A percentile compares a stretch with the other conserved stretches of the same genome.
Conservation (phyloP, 2,888 invertebrate genomes). For the Caenorhabditis auriculariae region DNA sequence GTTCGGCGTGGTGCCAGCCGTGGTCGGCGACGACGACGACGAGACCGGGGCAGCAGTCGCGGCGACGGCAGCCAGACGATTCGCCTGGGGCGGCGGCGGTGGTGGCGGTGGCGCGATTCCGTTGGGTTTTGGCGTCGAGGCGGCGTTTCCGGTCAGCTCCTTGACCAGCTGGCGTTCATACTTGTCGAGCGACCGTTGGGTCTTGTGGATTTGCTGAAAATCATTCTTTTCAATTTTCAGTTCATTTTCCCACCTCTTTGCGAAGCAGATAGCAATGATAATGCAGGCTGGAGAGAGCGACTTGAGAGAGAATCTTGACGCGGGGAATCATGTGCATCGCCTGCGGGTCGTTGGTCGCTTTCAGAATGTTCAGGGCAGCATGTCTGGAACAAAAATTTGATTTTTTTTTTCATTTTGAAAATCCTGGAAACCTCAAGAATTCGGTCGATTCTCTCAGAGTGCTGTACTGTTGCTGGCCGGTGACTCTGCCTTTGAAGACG, state of each 20-base stretch:
- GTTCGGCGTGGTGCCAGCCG: no score
- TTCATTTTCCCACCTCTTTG: slow-evolving; percentile 4
- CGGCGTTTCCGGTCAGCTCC: slow-evolving; percentile 3
- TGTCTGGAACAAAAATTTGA: no score
- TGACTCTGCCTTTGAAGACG: no score
- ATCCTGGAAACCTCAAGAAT: no score
- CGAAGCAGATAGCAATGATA: slow-evolving; percentile 17
- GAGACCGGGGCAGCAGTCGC: no score
- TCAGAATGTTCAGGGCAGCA: no score
- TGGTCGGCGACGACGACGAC: no score
- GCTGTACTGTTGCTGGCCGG: no score
- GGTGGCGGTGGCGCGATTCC: not conserved
- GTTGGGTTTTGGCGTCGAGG: no score
- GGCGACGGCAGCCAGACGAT: not conserved
- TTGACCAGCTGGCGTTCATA: slow-evolving; percentile 1
- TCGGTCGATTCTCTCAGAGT: no score
- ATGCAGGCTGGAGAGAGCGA: slow-evolving; percentile 16
- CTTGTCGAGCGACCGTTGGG: slow-evolving; percentile 6
- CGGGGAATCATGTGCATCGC: slow-evolving; percentile 22
- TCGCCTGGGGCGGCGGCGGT: not conserved
- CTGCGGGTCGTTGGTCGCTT: slow-evolving; percentile 9
- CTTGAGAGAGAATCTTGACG: slow-evolving; percentile 16
- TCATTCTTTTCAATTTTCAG: not conserved
- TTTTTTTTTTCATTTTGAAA: no score
- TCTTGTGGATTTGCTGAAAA: not conserved